Base-by-base conservation (phyloP, 2,113 vertebrate species). In the Chamaetylas fuelleborni region DNA sequence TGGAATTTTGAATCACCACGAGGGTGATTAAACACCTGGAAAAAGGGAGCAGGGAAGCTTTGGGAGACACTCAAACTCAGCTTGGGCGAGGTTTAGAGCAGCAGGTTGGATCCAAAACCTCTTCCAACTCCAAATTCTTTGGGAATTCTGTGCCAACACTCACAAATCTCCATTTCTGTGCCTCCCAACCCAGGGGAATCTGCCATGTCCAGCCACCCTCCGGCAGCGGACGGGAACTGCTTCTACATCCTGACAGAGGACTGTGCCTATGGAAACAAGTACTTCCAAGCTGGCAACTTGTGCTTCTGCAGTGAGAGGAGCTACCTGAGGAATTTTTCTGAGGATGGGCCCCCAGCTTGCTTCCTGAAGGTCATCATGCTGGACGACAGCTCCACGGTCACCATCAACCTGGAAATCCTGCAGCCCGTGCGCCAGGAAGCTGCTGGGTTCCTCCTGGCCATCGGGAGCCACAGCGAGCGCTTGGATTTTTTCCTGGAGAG, bases 201-300 rank as follows among this genome's bases (percentile, higher is more conserved):
- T 5, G 53, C 66, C 11, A 95, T 88, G 84, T 81, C 47, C 79
- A 88, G 36, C 76, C 64, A 56, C 58, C 76, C 85, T 77, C 45
- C 60, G 2, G 10, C 54, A 2, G 80, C 48, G 0, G 87, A 95
- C 0, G 57, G 74, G 20, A 94, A 96, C 5, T 22, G 86, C 26
- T 99, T 97, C 92, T 99, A 97, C 95, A 98, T 99, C 77, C 7
- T 98, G 29, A 97, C 86, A 1, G 96, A 96, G 64, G 85, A 92
- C 25, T 43, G 90, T 0, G 18, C 94, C 2, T 8, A 45, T 1
- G 97, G 97, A 51, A 94, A 58, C 91, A 12, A 26, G 4, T 36
- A 29, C 17, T 29, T 94, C 36, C 67, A 43, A 0, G 34, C 96
- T 1, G 99, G 99, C 1, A 61, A 40, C 11, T 69, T 99, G 31